Conservation (phyloP, 92 coral and sea anemone genomes). For the Palythoa grandiflora region DNA sequence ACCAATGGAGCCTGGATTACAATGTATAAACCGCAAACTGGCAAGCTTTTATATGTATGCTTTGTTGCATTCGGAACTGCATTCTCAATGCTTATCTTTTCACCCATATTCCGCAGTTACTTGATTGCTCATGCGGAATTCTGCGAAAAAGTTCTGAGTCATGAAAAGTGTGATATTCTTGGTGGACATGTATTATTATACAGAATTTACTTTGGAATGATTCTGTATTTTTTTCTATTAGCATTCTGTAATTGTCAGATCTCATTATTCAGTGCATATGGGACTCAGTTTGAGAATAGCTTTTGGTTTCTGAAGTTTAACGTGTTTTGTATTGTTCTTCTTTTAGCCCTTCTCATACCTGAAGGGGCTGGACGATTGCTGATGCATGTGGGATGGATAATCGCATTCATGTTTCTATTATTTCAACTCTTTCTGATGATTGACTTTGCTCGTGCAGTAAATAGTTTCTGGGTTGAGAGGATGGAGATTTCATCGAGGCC, state of each 20-base stretch:
- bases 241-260: conserved; percentile 84
- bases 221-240: conserved; percentile 73
- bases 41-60: conserved; percentile 74
- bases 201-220: conserved; percentile 80
- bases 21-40: conserved; percentile 73
- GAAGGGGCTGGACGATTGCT: conserved; percentile 78
- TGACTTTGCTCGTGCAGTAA: conserved; percentile 71
- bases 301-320: conserved; percentile 87
- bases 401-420: conserved; percentile 69
- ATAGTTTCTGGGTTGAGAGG: conserved; percentile 69
- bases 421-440: conserved; percentile 76
- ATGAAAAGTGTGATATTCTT: conserved; percentile 82
- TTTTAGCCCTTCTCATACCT: conserved; percentile 76
- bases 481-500: conserved; percentile 73
- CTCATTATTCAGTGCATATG: conserved; percentile 63
- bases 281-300: conserved; percentile 80
- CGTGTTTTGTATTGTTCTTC: conserved; percentile 66
- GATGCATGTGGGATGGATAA: conserved; percentile 88
- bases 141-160: conserved; percentile 79
- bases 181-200: conserved; percentile 85
- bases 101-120: conserved; percentile 67
- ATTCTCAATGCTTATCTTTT: conserved; percentile 70
- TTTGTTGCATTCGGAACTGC: conserved; percentile 74
- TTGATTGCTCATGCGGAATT: conserved; percentile 71
- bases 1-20: conserved; percentile 37